Conservation (phyloP, 2,888 invertebrate species). For the Ennomos quercinarius region DNA sequence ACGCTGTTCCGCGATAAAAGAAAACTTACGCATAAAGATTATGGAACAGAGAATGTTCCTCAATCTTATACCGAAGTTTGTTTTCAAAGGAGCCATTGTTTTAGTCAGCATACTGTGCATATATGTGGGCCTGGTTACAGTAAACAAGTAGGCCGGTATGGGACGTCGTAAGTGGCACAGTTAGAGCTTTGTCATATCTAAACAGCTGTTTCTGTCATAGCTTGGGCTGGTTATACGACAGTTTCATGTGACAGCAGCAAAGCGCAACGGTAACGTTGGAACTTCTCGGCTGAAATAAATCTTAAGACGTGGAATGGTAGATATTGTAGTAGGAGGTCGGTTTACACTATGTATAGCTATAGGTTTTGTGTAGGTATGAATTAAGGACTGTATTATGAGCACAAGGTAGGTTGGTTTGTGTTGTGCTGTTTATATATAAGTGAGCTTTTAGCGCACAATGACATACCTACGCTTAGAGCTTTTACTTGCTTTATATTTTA, state of each 20-base stretch:
- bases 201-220: conserved; percentile 64
- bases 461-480: no score
- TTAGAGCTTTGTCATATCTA: conserved; percentile 71
- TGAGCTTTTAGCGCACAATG: no score
- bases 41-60: conserved; percentile 20
- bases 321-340: no score
- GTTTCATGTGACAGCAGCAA: conserved; percentile 35
- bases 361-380: no score
- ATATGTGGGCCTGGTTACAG: conserved; percentile 37
- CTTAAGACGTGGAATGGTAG: conserved; percentile 3
- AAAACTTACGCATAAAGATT: conserved; percentile 37
- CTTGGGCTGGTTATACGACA: conserved; percentile 41
- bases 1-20: conserved; percentile 34
- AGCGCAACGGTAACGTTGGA: conserved; percentile 25
- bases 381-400: no score
- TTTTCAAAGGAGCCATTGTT: conserved; percentile 28
- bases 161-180: conserved; percentile 63
- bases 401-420: no score
- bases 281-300: conserved; percentile 18
- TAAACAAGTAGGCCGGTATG: conserved; percentile 51
- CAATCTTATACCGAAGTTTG: conserved; percentile 22
- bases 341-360: no score
- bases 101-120: conserved; percentile 36
- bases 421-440: no score
- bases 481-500: no score